Base-by-base conservation (phyloP, 2,113 vertebrate genomes). In the Psittacus erithacus region DNA sequence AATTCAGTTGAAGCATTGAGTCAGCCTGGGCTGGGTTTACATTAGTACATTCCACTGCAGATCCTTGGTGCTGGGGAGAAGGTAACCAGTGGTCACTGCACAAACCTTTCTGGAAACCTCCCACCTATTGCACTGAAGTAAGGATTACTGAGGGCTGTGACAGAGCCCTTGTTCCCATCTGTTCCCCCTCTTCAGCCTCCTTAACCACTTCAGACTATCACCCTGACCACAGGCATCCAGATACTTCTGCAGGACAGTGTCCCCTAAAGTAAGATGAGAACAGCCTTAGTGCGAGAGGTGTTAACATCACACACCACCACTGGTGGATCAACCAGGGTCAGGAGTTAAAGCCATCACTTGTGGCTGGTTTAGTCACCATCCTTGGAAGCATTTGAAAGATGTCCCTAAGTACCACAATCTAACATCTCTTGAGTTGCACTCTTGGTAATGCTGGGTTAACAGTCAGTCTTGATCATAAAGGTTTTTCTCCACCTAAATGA, bases 151-250 rank as follows among this genome's bases (percentile, higher is more conserved):
- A 12, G 50, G 22, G 49, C 57, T n/a, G 13, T 0, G 4, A 4
- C 25, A 52, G 28, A 53, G 55, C 18, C 11, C 1, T 8, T 2
- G 4, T 39, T 63, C 35, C 65, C 50, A 31, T 12, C 57, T 10
- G 4, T 31, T 5, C 25, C 7, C 35, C 11, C 11, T 17, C 29
- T 47, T 19, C 44, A 11, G 15, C 31, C 39, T 25, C 69, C 31
- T 27, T 25, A 63, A 38, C 17, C 33, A 0, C 86, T 38, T 16
- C 9, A 35, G 17, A 1, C 25, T 5, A 33, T 14, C 38, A 44
- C 29, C 27, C 25, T 2, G 1, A 52, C 23, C 41, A 15, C 1
- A 2, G n/a, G 2, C 3, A 41, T 3, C 47, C 53, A 6, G 1
- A 2, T 25, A 5, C 7, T 65, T 24, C n/a, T 20, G 8, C 28